phyloP scores from a whole-genome alignment of 2,888 invertebrate species.

The Mayetiola destructor region DNA sequence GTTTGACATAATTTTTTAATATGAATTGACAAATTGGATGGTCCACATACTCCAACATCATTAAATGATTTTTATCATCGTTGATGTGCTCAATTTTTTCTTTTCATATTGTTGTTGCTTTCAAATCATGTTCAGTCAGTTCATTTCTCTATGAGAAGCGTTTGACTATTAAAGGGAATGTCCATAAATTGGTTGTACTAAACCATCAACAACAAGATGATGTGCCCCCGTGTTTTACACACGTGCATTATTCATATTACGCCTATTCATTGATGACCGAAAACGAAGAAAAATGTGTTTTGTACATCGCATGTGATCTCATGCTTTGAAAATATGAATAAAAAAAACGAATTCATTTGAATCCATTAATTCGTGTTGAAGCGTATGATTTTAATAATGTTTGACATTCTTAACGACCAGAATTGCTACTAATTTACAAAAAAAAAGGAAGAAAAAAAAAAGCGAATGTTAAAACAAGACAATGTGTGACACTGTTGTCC shows the following conservation, averaged over 20 bases:
- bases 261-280: no score
- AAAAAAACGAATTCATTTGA: no score
- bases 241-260: no score
- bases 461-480: neutral
- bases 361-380: conserved; percentile 1
- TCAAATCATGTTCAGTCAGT: neutral
- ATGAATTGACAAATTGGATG: neutral
- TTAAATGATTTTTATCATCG: neutral
- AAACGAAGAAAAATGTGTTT: no score
- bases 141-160: neutral
- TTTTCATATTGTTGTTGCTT: neutral
- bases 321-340: no score
- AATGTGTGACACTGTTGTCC: neutral
- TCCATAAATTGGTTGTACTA: neutral
- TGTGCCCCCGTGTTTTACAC: no score
- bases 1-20: neutral
- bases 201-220: neutral
- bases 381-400: neutral
- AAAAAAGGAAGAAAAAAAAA: no score
- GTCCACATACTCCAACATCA: neutral
- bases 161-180: neutral
- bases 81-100: neutral
- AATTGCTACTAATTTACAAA: no score
- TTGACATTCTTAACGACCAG: neutral
- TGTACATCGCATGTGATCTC: no score